These are phyloP conservation scores for Drepana arcuata DNA, from an alignment of 1,140 invertebrate species.

Conservation along the genomic window DNA sequence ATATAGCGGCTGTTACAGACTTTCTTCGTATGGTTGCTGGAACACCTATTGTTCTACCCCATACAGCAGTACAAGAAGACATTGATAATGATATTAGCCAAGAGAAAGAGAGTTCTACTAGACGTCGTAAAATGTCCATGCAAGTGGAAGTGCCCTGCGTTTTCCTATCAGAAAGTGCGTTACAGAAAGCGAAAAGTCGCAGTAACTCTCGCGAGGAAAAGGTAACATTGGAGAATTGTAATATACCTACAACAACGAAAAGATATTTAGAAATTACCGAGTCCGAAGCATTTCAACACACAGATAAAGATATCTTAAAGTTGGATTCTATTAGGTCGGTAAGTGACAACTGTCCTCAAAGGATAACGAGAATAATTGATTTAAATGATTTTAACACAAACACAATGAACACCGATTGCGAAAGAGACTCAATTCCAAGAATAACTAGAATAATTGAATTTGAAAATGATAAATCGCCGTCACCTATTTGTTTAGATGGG, in stretches of 20 bases:
- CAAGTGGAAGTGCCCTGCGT: conserved; percentile 70
- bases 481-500: conserved; percentile 31
- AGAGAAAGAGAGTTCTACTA: conserved; percentile 51
- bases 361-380: conserved; percentile 45
- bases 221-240: conserved; percentile 40
- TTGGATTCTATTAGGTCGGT: conserved; percentile 13
- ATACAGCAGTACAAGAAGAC: conserved; percentile 51
- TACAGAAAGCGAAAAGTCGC: conserved; percentile 56
- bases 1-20: conserved; percentile 75
- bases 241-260: conserved; percentile 28
- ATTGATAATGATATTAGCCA: conserved; percentile 57
- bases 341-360: conserved; percentile 36
- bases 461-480: conserved; percentile 43
- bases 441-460: conserved; percentile 63
- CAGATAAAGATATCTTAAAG: conserved; percentile 29
- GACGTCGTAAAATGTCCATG: conserved; percentile 64
- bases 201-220: conserved; percentile 60
- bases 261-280: conserved; percentile 31
- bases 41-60: conserved; percentile 72
- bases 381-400: conserved; percentile 41
- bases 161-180: conserved; percentile 63
- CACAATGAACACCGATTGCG: conserved; percentile 27
- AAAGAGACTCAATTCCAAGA: conserved; percentile 48
- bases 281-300: conserved; percentile 8
- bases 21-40: conserved; percentile 75